Conservation (phyloP, 2,888 invertebrate species). For the Dendrolimus pini region DNA sequence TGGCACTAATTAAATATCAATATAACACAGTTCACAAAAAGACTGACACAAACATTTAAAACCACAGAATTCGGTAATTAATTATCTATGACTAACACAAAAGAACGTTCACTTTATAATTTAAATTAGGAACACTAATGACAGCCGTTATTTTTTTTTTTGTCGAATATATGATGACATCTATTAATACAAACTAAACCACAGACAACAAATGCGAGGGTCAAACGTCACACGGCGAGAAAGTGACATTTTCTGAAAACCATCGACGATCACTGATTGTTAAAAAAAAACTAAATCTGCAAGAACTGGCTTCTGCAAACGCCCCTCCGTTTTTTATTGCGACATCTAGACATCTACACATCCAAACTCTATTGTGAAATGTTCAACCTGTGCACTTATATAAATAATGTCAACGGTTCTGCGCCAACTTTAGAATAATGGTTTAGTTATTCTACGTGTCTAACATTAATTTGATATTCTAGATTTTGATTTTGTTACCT, state of each 20-base stretch:
- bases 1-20: not conserved
- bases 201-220: not conserved
- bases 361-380: slow-evolving; percentile 21
- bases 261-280: not conserved
- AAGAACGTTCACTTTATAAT: no score
- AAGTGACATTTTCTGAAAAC: not conserved
- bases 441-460: not conserved
- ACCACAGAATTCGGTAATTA: no score
- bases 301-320: slow-evolving; percentile 23
- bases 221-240: not conserved
- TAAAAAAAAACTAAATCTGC: slow-evolving; percentile 9
- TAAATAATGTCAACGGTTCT: slow-evolving; percentile 39
- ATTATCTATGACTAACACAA: no score
- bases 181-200: no score
- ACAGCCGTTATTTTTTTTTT: no score
- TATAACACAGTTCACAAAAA: no score
- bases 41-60: no score
- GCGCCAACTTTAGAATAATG: not conserved
- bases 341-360: slow-evolving; percentile 32
- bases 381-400: slow-evolving; percentile 34
- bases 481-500: no score
- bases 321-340: slow-evolving; percentile 28
- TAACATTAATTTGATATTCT: no score
- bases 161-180: no score
- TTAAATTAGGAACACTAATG: no score